A percentile compares a stretch with the other conserved stretches of the same genome.
Conservation (phyloP, 2,888 invertebrate species). For the Desoria tigrina region DNA sequence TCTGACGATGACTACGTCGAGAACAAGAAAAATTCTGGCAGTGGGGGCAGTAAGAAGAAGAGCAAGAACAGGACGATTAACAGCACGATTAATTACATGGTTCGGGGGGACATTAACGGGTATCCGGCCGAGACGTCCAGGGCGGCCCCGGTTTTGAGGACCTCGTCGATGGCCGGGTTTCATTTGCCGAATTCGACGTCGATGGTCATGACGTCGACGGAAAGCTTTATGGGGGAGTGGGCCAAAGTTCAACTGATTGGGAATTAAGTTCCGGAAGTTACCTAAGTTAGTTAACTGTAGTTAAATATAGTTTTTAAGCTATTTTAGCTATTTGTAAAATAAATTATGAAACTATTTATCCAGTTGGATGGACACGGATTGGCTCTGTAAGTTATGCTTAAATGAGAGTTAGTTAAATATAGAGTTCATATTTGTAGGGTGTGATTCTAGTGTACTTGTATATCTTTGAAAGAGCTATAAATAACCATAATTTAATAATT, state of each 20-base stretch:
- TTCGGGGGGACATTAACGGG: background rate
- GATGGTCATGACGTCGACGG: background rate
- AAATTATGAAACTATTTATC: no score
- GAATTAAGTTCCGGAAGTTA: constrained; percentile 9
- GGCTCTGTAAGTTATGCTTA: no score
- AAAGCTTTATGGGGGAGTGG: constrained; percentile 42
- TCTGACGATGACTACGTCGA: background rate
- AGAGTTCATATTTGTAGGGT: no score
- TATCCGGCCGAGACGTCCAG: background rate
- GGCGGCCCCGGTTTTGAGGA: background rate
- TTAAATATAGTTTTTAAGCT: no score
- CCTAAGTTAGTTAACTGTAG: no score
- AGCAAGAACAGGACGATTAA: constrained; percentile 3
- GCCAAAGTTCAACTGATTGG: constrained; percentile 45
- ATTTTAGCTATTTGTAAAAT: no score
- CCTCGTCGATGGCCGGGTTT: background rate
- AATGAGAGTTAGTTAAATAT: no score
- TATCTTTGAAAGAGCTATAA: no score
- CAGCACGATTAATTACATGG: constrained; percentile 5
- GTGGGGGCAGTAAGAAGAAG: background rate
- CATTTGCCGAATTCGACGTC: background rate
- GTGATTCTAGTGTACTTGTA: background rate
- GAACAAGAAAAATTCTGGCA: no score
- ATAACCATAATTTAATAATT: no score
- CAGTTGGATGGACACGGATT: no score